phyloP scores from a whole-genome alignment of 2,888 invertebrate species.

The Camponotus fellah region DNA sequence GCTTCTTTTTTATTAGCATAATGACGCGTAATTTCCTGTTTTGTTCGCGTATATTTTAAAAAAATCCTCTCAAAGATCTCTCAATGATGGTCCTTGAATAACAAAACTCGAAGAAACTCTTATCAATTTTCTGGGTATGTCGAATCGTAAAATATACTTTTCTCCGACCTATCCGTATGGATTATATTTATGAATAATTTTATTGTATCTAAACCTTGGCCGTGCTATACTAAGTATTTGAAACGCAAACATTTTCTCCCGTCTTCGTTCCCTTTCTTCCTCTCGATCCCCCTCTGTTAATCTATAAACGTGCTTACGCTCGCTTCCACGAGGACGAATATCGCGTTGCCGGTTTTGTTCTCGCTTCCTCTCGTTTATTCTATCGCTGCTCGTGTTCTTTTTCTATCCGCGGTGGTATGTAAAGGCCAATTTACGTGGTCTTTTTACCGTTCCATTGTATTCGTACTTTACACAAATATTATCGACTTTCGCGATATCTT shows the following conservation, averaged over 20 bases:
- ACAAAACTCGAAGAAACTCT: background rate
- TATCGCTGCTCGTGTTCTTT: background rate
- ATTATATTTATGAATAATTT: background rate
- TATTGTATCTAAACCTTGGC: background rate
- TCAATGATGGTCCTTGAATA: background rate
- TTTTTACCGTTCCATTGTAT: background rate
- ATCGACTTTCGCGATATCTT: background rate
- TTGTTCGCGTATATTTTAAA: background rate
- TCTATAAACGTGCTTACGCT: slow-evolving; percentile 20
- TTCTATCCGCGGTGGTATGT: background rate
- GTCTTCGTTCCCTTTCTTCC: slow-evolving; percentile 10
- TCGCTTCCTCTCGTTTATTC: slow-evolving; percentile 16
- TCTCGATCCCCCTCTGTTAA: slow-evolving; percentile 12
- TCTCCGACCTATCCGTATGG: background rate
- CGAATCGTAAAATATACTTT: background rate
- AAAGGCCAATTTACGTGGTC: background rate
- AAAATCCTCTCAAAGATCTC: background rate
- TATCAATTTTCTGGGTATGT: background rate
- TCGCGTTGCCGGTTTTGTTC: slow-evolving; percentile 59
- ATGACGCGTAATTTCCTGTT: background rate
- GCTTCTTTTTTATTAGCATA: slow-evolving; percentile 22
- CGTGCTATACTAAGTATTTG: background rate
- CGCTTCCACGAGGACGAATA: slow-evolving; percentile 44
- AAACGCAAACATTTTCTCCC: slow-evolving; percentile 24
- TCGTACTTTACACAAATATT: background rate